These are phyloP conservation scores for Stegophylla sp. DNA, from an alignment of 2,888 invertebrate species.

Conservation along the genomic window DNA sequence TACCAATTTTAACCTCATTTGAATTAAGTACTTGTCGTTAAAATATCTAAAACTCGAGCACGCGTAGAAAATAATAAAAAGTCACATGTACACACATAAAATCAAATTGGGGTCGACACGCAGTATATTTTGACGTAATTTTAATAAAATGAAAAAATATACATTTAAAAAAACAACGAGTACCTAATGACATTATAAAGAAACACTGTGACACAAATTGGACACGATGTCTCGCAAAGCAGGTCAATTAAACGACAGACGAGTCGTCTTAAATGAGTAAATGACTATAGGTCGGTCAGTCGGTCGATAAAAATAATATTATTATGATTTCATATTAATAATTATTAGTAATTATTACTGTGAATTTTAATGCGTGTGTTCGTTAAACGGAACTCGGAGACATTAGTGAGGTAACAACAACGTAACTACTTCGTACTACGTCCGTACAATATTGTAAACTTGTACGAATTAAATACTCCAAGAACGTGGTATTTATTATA, in stretches of 20 bases:
- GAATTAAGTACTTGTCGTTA: not conserved
- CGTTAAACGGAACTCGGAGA: too few species aligned
- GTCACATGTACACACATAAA: not conserved
- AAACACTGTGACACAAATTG: constrained; percentile 7
- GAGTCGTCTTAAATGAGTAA: not conserved
- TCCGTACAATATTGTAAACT: too few species aligned
- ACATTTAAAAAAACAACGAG: not conserved
- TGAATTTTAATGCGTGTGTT: too few species aligned
- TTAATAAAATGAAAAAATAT: not conserved
- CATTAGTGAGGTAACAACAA: too few species aligned
- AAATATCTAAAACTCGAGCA: not conserved
- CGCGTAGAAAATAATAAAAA: not conserved
- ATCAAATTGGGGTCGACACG: constrained; percentile 28
- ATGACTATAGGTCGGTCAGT: not conserved
- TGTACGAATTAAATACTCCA: too few species aligned
- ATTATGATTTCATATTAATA: too few species aligned
- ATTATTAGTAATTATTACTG: not conserved
- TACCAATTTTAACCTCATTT: too few species aligned
- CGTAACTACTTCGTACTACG: too few species aligned
- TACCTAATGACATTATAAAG: not conserved
- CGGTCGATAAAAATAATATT: not conserved
- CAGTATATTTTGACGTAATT: not conserved
- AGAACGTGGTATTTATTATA: too few species aligned
- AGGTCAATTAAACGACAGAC: not conserved
- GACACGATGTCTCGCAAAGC: not conserved